Base-by-base conservation (phyloP, 2,888 invertebrate genomes). In the Tetheella fluctuosa region DNA sequence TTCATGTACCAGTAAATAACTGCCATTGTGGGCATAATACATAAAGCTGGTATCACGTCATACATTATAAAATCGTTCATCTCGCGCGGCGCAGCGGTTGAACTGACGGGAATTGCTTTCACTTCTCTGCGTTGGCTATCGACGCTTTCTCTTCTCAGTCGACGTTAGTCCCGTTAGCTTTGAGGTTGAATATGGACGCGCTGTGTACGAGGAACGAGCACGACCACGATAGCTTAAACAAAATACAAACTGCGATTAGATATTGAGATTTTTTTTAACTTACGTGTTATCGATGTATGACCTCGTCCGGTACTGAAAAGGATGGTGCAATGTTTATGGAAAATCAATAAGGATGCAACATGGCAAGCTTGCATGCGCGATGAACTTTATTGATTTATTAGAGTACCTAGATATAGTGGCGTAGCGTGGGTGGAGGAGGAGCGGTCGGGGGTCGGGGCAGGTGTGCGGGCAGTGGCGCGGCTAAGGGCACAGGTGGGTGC, bases 91-190 rank as follows among this genome's bases (percentile, higher is more conserved):
- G 88, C 83, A 78, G 73, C 81, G 74, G 69, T 71, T 77, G 75
- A 76, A 86, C 89, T 86, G 89, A 66, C 85, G 74, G 60, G 62
- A 76, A 70, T 64, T 77, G 88, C 90, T 92, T 92, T 92, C 92
- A 90, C 91, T 87, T 77, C 73, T 79, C 71, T 86, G 82, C 82
- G 81, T 84, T 84, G 15, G n/a, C 39, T 39, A 39, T 87, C 85
- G 69, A 81, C 90, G 91, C 93, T 93, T 92, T 92, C 92, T 89
- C 92, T 48, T 83, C 13, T 75, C 77, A 70, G 72, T 64, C 77
- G 80, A 70, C 85, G 84, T 81, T 85, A 84, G 83, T 83, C 90
- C 92, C 90, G 92, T 90, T 92, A 91, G 81, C 84, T 83, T 84
- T 85, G 71, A 71, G 75, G 70, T 73, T 71, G 67, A 69, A 59